Percentiles rank a stretch among this genome's conserved stretches.
phyloP scores from a whole-genome alignment of 2,888 invertebrate genomes.

The Hypena proboscidalis region DNA sequence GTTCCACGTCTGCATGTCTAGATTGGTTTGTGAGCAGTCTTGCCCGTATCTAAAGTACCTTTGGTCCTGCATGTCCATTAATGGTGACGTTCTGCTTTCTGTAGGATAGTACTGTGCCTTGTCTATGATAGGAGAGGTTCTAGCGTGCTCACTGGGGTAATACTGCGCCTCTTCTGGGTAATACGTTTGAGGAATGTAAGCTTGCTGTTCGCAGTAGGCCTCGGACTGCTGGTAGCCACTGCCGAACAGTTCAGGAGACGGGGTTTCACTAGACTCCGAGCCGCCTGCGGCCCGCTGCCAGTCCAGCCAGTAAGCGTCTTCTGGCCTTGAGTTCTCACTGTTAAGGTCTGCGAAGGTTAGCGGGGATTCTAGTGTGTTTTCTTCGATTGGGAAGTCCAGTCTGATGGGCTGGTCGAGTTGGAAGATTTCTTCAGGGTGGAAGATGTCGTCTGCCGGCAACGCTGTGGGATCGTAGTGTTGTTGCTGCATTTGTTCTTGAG shows the following conservation, averaged over 20 bases:
- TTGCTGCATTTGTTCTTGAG: slow-evolving; percentile 62
- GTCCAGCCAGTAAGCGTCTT: slow-evolving; percentile 86
- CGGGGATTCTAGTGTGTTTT: slow-evolving; percentile 85
- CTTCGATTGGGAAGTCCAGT: slow-evolving; percentile 85
- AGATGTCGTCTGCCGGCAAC: slow-evolving; percentile 87
- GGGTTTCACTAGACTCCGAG: slow-evolving; percentile 82
- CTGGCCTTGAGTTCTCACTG: slow-evolving; percentile 88
- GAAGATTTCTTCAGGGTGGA: slow-evolving; percentile 92
- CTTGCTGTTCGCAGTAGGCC: slow-evolving; percentile 71
- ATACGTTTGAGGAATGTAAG: slow-evolving; percentile 67
- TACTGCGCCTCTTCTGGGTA: slow-evolving; percentile 77
- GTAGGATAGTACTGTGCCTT: slow-evolving; percentile 68
- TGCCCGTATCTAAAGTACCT: slow-evolving; percentile 71
- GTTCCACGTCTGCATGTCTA: slow-evolving; percentile 70
- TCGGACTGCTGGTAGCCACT: slow-evolving; percentile 71
- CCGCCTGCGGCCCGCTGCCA: slow-evolving; percentile 79
- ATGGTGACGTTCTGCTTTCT: slow-evolving; percentile 69
- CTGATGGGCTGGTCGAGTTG: slow-evolving; percentile 90
- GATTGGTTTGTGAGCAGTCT: slow-evolving; percentile 65
- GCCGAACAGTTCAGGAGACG: slow-evolving; percentile 84
- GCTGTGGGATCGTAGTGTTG: slow-evolving; percentile 86
- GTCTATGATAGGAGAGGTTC: slow-evolving; percentile 39
- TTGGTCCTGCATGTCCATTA: slow-evolving; percentile 68
- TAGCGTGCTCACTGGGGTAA: slow-evolving; percentile 61
- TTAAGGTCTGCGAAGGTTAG: slow-evolving; percentile 90